Evolutionary conservation across 1,140 invertebrate genomes (phyloP).

Genomic region (Neodiprion virginianus): DNA sequence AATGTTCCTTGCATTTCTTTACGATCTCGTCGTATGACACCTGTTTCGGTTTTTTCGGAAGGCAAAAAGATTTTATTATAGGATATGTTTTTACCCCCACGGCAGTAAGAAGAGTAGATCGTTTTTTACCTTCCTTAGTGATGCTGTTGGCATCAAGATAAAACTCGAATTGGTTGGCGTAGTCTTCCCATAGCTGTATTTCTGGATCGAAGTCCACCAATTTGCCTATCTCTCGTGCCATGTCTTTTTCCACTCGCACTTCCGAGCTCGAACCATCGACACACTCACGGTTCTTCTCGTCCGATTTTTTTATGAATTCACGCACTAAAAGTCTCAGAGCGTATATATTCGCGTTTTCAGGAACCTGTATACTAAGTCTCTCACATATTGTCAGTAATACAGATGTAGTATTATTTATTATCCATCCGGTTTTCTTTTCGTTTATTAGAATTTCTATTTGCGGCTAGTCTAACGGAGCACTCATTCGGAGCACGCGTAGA

Average conservation of each 20-base stretch:
- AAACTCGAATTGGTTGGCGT: conserved; percentile 13
- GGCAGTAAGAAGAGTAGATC: conserved; percentile 11
- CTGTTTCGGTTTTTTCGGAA: neutral
- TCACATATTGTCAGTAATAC: neutral
- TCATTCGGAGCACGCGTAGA: neutral
- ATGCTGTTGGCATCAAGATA: conserved; percentile 14
- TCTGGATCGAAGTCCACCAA: neutral
- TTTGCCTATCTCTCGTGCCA: conserved; percentile 3
- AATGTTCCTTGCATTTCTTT: conserved; percentile 3
- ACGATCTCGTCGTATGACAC: neutral
- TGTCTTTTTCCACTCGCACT: neutral
- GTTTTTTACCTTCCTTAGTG: neutral
- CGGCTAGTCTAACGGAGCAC: neutral
- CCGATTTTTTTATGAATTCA: neutral
- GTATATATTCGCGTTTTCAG: neutral
- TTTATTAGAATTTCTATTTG: neutral
- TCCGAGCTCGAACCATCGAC: neutral
- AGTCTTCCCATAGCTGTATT: conserved; percentile 5
- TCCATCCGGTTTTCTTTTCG: neutral
- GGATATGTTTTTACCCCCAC: neutral
- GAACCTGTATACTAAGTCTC: neutral
- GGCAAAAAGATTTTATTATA: conserved; percentile 9
- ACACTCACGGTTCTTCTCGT: neutral
- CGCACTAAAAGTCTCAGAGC: conserved; percentile 2
- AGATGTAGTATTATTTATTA: neutral